phyloP scores from a whole-genome alignment of 2,113 vertebrate genomes.

The Istiophorus platypterus region DNA sequence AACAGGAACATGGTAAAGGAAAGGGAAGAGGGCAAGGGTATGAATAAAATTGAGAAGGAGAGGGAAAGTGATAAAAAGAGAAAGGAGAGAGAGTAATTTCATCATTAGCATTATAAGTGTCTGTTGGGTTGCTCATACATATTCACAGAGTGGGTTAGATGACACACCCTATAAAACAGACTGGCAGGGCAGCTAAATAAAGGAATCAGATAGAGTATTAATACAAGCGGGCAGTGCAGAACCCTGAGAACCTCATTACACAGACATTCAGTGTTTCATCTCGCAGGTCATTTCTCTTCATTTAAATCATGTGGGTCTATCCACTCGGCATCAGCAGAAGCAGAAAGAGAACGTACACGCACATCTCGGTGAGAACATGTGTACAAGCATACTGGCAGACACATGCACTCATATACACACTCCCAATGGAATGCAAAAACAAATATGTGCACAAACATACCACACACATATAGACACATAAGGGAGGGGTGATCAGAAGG shows the following conservation, averaged over 20 bases:
- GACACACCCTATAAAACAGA: conserved; percentile 64
- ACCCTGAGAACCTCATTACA: conserved; percentile 75
- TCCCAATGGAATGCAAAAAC: conserved; percentile 25
- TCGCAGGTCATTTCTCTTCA: conserved; percentile 82
- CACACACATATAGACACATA: conserved; percentile 78
- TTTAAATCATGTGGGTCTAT: conserved; percentile 86
- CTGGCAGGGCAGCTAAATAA: conserved; percentile 72
- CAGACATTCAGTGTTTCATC: conserved; percentile 68
- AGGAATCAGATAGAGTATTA: conserved; percentile 69
- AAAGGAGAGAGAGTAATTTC: conserved; percentile 47
- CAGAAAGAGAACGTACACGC: not conserved
- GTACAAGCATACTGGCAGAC: not conserved
- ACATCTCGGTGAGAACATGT: not conserved
- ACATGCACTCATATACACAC: not conserved
- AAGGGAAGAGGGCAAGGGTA: conserved; percentile 5
- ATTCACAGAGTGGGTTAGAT: conserved; percentile 56
- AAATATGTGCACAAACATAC: conserved; percentile 33
- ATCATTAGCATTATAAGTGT: conserved; percentile 67
- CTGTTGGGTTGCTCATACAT: conserved; percentile 57
- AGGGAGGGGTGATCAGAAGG: conserved; percentile 85
- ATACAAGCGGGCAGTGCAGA: conserved; percentile 62
- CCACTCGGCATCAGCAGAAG: conserved; percentile 35
- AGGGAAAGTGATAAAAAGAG: conserved; percentile 13
- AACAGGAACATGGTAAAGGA: not conserved
- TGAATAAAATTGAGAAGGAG: conserved; percentile 21